Evolutionary conservation across 2,797 vertebrate species (phyloP).

Genomic region (Hippocampus kuda): DNA sequence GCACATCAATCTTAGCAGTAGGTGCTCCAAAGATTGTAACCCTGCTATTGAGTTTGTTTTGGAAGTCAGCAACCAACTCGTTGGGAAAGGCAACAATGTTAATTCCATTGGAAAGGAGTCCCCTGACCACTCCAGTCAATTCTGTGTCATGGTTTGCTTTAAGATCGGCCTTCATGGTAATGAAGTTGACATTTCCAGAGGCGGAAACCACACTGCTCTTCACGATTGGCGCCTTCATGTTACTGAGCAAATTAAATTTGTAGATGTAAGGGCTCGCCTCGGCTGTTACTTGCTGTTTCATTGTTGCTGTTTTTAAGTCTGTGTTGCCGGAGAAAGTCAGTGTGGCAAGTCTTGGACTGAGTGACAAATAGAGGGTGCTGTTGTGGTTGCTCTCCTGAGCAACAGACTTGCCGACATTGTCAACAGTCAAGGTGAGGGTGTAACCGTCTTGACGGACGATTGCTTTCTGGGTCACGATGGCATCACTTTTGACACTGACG

Average conservation of each 20-base stretch:
- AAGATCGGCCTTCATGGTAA: slow-evolving; percentile 69
- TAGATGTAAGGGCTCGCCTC: slow-evolving; percentile 60
- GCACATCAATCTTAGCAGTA: slow-evolving; percentile 77
- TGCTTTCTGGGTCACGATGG: slow-evolving; percentile 61
- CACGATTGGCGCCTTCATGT: slow-evolving; percentile 68
- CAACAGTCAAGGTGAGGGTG: slow-evolving; percentile 54
- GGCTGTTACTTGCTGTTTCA: slow-evolving; percentile 69
- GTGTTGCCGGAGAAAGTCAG: slow-evolving; percentile 67
- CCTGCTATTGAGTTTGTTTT: slow-evolving; percentile 80
- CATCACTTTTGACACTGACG: slow-evolving; percentile 64
- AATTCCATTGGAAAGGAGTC: slow-evolving; percentile 72
- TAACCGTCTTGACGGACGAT: slow-evolving; percentile 58
- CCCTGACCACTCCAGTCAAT: slow-evolving; percentile 67
- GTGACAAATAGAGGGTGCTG: slow-evolving; percentile 55
- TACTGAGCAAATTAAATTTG: slow-evolving; percentile 68
- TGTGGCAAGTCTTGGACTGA: slow-evolving; percentile 55
- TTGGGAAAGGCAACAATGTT: slow-evolving; percentile 58
- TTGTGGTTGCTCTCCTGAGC: slow-evolving; percentile 68
- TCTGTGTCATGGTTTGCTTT: slow-evolving; percentile 72
- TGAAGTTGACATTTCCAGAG: slow-evolving; percentile 62
- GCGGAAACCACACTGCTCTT: slow-evolving; percentile 71
- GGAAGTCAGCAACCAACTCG: slow-evolving; percentile 68
- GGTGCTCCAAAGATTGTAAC: slow-evolving; percentile 66
- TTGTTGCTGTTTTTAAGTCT: slow-evolving; percentile 67
- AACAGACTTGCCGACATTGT: slow-evolving; percentile 67